phyloP scores from a whole-genome alignment of 2,797 vertebrate species.

The Alauda arvensis region DNA sequence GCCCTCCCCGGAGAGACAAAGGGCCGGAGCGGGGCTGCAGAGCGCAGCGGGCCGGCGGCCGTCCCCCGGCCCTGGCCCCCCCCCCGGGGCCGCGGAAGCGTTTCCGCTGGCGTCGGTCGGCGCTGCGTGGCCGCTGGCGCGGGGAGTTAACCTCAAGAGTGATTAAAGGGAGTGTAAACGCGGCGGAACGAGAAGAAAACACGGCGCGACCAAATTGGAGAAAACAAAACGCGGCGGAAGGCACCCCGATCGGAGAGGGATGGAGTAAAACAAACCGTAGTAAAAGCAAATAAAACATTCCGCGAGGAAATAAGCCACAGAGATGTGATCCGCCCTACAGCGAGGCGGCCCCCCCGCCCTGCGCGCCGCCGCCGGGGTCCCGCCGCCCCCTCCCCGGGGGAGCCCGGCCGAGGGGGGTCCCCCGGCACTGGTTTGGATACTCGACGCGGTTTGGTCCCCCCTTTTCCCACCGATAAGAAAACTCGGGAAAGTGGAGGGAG shows the following conservation, averaged over 20 bases:
- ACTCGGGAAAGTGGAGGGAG: background rate
- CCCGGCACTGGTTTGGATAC: background rate
- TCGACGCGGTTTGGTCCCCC: background rate
- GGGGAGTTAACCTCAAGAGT: background rate
- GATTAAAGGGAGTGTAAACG: background rate
- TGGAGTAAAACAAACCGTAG: background rate
- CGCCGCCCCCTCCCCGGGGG: background rate
- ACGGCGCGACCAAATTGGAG: background rate
- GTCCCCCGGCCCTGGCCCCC: background rate
- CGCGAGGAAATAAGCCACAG: background rate
- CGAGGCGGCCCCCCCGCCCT: background rate
- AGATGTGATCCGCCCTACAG: background rate
- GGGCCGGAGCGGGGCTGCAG: background rate
- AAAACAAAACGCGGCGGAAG: background rate
- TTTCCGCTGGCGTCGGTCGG: background rate
- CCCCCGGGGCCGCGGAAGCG: background rate
- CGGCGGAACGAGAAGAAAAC: background rate
- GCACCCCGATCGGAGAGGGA: background rate
- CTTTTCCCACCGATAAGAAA: background rate
- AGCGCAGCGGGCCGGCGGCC: background rate
- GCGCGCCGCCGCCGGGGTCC: background rate
- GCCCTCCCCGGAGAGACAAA: background rate
- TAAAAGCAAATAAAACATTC: background rate
- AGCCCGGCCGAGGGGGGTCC: too few relatives aligned
- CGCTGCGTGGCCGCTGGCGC: background rate